A percentile compares a stretch with the other conserved stretches of the same genome.
phyloP scores from a whole-genome alignment of 2,797 vertebrate genomes.

The Chaetophractus vellerosus region DNA sequence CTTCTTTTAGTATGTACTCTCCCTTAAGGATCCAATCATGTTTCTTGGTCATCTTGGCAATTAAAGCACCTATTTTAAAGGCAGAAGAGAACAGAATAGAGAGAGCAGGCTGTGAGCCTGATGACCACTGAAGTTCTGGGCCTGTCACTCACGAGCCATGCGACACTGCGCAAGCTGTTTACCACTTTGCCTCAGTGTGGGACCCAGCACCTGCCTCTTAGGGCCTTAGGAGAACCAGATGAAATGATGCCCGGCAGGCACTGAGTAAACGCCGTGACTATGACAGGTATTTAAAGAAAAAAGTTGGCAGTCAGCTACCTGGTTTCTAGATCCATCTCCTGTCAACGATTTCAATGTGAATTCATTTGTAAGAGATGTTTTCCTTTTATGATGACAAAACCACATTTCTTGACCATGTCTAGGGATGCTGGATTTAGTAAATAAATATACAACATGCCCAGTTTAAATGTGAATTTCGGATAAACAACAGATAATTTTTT shows the following conservation, averaged over 20 bases:
- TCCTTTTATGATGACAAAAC: neutral
- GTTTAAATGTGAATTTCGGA: constrained; percentile 33
- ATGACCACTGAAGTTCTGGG: neutral
- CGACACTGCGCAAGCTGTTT: neutral
- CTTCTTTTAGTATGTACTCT: neutral
- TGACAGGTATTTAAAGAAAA: neutral
- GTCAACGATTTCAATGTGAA: neutral
- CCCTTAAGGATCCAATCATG: neutral
- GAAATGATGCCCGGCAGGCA: neutral
- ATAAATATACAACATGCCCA: neutral
- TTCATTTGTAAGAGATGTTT: neutral
- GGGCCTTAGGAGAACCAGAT: neutral
- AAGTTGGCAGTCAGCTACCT: neutral
- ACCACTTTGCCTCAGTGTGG: neutral
- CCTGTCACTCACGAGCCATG: too few species aligned
- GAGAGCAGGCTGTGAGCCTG: neutral
- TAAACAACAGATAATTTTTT: constrained; percentile 18
- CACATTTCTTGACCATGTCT: neutral
- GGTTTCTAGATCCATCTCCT: neutral
- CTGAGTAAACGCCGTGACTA: neutral
- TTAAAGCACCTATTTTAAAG: neutral
- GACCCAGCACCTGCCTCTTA: neutral
- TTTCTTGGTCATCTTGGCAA: constrained; percentile 11
- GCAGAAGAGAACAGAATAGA: neutral
- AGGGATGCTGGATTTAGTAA: neutral